Base-by-base conservation (phyloP, 64 coral and sea anemone species). In the Dendronephthya gigantea region DNA sequence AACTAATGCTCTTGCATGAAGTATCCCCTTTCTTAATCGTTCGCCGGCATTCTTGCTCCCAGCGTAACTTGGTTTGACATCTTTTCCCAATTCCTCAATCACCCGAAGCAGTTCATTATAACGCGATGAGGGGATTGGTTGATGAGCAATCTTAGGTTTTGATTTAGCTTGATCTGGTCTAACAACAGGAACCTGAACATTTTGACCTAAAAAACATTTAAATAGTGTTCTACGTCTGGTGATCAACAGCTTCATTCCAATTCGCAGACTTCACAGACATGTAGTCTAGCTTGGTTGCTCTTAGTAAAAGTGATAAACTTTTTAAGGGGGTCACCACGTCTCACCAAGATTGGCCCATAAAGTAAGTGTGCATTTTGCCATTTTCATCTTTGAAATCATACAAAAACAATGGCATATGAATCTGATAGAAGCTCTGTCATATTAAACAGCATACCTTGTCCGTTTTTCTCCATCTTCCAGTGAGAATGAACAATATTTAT, bases 21-120 rank as follows among this genome's bases (percentile, higher is more conserved):
- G 93, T 37, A 97, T 97, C 85, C 94, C 94, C 89, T 97, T 97
- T 49, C 93, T 93, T 66, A 97, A 47, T 19, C 94, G 82, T 82
- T 97, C 94, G 16, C 91, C 90, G 40, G 94, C 94, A 65, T 97
- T 97, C 65, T 97, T 97, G 37, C 94, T 97, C 7, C 94, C 94
- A 85, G 94, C 94, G 85, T 97, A 97, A 1, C 91, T 97, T 3
- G 94, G 94, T 87, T 92, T 83, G 83, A 97, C 93, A 85, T 97
- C 94, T 79, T 97, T 97, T 27, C 94, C 94, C 33, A 97, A 62
- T 83, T 97, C 94, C 81, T 97, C 94, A 41, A 97, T 97, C 11
- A 97, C 91, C 22, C 91, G 91, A 81, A 97, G 83, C 32, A 97
- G 82, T 68, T 97, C 94, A 9, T 84, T 87, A 65, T 97, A 97